Evolutionary conservation across 2,797 vertebrate genomes (phyloP), one percentile per base, ranked within the genome.

Genomic region (Hyperoplus lanceolatus): DNA sequence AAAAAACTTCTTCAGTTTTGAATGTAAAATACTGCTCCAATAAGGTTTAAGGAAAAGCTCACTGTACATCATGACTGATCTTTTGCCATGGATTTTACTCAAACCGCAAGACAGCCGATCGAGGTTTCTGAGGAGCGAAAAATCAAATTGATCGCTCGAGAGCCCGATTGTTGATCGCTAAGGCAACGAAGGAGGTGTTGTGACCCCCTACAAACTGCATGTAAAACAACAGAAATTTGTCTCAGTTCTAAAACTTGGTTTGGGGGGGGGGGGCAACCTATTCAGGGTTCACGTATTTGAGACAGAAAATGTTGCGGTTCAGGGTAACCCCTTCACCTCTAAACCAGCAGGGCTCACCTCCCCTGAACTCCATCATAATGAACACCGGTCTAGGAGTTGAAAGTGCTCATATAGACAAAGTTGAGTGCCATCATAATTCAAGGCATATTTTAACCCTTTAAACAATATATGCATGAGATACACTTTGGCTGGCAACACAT

Each of bases 401-500:
- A 55, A 2, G 0, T 46, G 15, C 9, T 56, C 39, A 21, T 10
- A 4, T 9, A 18, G 38, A 5, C 41, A 50, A 66, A 36, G 12
- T 54, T 54, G 6, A 43, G 41, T 55, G 13, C 49, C 1, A 0
- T 39, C 39, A 18, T 36, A 42, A 29, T 18, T 38, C 0, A 43
- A 14, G 6, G 62, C 18, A 39, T 46, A 7, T 45, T 58, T 59
- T 9, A 57, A 14, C 43, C 38, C 4, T 65, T 50, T 7, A 51
- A 3, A 13, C 21, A 50, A 0, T 1, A 36, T 14, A 42, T 38
- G 21, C 48, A 7, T 39, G 12, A 14, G 43, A 2, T 5, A 42
- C 42, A 1, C 29, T 54, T 54, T 62, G 15, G 39, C 8, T n/a
- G 16, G 21, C 48, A 46, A 50, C 51, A 73, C 62, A 85, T 15